Conservation (phyloP, 2,888 invertebrate genomes). For the Drosophila mulleri region DNA sequence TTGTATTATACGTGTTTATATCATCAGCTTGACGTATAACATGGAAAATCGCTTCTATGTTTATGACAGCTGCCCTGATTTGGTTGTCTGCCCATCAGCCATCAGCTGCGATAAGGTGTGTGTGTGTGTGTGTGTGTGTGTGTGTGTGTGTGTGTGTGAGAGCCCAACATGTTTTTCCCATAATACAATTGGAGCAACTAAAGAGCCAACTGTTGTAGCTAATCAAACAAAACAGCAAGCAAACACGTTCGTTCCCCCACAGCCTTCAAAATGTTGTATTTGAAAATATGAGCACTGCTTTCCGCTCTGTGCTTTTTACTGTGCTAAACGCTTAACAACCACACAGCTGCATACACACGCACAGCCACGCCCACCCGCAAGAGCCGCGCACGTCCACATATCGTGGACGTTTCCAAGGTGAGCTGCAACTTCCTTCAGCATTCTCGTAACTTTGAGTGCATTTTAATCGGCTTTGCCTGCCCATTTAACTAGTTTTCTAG, state of each 20-base stretch:
- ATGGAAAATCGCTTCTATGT: slow-evolving; percentile 57
- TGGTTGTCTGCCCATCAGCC: slow-evolving; percentile 20
- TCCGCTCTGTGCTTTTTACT: slow-evolving; percentile 31
- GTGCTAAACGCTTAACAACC: slow-evolving; percentile 18
- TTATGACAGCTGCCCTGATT: slow-evolving; percentile 56
- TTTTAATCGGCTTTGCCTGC: slow-evolving; percentile 40
- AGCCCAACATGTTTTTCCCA: slow-evolving; percentile 55
- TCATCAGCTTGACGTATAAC: slow-evolving; percentile 51
- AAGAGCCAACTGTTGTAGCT: slow-evolving; percentile 50
- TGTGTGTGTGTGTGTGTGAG: slow-evolving; percentile 6
- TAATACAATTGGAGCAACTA: slow-evolving; percentile 45
- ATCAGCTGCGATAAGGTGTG: slow-evolving; percentile 18
- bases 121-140: slow-evolving; percentile 15
- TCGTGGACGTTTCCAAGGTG: slow-evolving; percentile 41
- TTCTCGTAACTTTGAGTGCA: slow-evolving; percentile 18
- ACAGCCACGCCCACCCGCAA: background rate
- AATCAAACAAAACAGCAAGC: slow-evolving; percentile 21
- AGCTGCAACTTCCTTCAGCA: slow-evolving; percentile 20
- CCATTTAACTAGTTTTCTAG: slow-evolving; percentile 12
- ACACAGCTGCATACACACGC: slow-evolving; percentile 6
- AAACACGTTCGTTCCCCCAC: background rate
- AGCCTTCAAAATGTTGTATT: slow-evolving; percentile 19
- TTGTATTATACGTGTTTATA: slow-evolving; percentile 13
- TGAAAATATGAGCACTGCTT: slow-evolving; percentile 55
- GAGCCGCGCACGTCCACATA: background rate